phyloP scores from a whole-genome alignment of 2,113 vertebrate species.

The Ptychochromis oligacanthus region DNA sequence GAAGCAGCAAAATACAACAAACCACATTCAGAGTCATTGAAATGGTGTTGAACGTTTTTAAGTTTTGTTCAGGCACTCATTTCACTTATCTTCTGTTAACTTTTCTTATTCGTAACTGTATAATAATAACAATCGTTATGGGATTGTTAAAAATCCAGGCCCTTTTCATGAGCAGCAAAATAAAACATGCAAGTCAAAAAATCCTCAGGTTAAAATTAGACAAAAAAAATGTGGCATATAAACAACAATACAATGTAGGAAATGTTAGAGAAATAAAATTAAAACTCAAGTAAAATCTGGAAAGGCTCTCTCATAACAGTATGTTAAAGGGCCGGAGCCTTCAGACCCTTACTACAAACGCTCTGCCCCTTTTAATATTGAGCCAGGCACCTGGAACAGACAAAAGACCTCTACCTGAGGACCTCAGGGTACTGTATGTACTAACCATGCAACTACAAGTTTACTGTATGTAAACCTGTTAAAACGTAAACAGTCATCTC shows the following conservation, averaged over 20 bases:
- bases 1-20: neutral
- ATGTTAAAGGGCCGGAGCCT: neutral
- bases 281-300: neutral
- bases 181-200: neutral
- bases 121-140: neutral
- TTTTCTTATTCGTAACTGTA: neutral
- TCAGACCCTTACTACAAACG: neutral
- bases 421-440: neutral
- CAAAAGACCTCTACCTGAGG: too few species aligned
- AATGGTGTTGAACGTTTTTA: neutral
- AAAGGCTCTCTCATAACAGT: neutral
- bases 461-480: rapidly evolving
- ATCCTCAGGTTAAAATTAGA: neutral
- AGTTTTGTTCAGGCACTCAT: neutral
- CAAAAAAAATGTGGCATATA: neutral
- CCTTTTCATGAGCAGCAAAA: too few species aligned
- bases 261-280: rapidly evolving
- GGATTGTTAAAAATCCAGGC: too few species aligned
- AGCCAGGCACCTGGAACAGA: neutral
- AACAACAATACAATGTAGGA: neutral
- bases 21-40: rapidly evolving
- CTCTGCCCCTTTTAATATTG: neutral
- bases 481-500: neutral
- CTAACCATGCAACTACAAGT: neutral
- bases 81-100: too few species aligned